Evolutionary conservation across 2,888 invertebrate species (phyloP).

Genomic region (Catocala sponsa): DNA sequence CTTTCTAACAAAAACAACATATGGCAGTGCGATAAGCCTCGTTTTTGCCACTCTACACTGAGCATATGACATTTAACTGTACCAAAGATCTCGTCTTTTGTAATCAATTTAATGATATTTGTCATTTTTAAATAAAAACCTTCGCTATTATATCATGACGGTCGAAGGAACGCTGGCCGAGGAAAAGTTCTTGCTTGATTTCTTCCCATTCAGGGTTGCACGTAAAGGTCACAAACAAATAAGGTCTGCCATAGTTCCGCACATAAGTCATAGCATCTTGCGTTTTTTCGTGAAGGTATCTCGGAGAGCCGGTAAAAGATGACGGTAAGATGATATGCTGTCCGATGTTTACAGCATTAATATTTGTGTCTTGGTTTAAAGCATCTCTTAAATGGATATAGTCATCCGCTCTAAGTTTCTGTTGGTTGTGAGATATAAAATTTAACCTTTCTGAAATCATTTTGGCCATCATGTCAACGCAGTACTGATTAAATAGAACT

Average conservation of each 20-base stretch:
- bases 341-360: too few species aligned
- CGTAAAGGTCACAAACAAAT: conserved; percentile 25
- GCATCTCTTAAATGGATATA: too few species aligned
- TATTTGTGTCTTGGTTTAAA: too few species aligned
- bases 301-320: too few species aligned
- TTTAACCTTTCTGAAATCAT: conserved; percentile 47
- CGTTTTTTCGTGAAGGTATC: not conserved
- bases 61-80: not conserved
- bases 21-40: not conserved
- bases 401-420: too few species aligned
- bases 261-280: conserved; percentile 14
- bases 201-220: conserved; percentile 15
- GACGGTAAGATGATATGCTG: too few species aligned
- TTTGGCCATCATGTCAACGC: conserved; percentile 19
- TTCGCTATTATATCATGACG: not conserved
- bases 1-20: not conserved
- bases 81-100: conserved; percentile 2
- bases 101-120: not conserved
- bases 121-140: conserved; percentile 6
- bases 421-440: conserved; percentile 18
- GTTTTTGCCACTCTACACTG: conserved; percentile 4
- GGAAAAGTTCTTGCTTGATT: conserved; percentile 9
- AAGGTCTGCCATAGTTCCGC: not conserved
- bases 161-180: not conserved
- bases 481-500: conserved; percentile 36